A percentile compares a stretch with the other conserved stretches of the same genome.
Evolutionary conservation across 2,113 vertebrate species (phyloP).

Genomic region (human): GRCh38 chr16:14202501-14203000

Average conservation of each 20-base stretch:
- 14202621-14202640: background rate
- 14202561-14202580: background rate
- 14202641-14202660: background rate
- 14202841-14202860: background rate
- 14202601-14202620: background rate
- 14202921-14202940: constrained; percentile 24
- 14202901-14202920: background rate
- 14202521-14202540: background rate
- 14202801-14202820: background rate
- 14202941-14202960: background rate
- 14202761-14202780: background rate
- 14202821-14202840: background rate
- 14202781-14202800: background rate
- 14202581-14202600: background rate
- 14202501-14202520: background rate
- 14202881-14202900: background rate
- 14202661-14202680: background rate
- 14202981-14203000: constrained; percentile 22
- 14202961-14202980: background rate
- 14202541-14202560: background rate
- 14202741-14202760: background rate
- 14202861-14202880: background rate
- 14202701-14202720: background rate
- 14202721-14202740: background rate
- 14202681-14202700: constrained; percentile 11